Evolutionary conservation across 2,797 vertebrate genomes (phyloP).

Genomic region (Manis javanica): DNA sequence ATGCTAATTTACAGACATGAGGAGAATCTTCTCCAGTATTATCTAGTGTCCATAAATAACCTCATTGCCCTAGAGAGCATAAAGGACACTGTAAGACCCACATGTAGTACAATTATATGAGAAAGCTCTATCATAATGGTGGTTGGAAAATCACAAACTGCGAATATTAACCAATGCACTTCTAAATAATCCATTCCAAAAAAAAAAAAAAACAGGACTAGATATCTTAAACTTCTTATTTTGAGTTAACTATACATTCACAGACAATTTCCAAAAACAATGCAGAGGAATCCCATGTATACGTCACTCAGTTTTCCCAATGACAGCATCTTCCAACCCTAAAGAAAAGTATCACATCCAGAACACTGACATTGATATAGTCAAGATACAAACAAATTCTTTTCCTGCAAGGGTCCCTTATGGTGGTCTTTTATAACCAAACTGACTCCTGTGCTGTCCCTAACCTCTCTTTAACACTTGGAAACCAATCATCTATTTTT

Average conservation of each 20-base stretch:
- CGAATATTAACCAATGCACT: neutral
- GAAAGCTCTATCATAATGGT: neutral
- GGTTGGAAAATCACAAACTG: neutral
- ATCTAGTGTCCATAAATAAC: neutral
- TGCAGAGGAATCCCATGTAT: neutral
- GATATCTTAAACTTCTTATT: neutral
- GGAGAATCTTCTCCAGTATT: neutral
- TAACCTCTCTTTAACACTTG: neutral
- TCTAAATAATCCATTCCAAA: neutral
- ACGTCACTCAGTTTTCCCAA: neutral
- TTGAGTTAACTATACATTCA: neutral
- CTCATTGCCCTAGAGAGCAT: neutral
- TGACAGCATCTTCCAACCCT: neutral
- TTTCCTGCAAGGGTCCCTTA: neutral
- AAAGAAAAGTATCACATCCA: neutral
- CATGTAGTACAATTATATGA: neutral
- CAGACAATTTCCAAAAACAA: neutral
- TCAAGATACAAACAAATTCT: neutral
- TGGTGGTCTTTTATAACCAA: neutral
- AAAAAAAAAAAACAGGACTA: neutral
- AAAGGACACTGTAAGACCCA: neutral
- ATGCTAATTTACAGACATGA: neutral
- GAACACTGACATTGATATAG: neutral
- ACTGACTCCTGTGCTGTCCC: neutral
- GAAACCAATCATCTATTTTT: neutral